A percentile compares a stretch with the other conserved stretches of the same genome.
Evolutionary conservation across 2,888 invertebrate genomes (phyloP).

Genomic region (Phortica okadai): DNA sequence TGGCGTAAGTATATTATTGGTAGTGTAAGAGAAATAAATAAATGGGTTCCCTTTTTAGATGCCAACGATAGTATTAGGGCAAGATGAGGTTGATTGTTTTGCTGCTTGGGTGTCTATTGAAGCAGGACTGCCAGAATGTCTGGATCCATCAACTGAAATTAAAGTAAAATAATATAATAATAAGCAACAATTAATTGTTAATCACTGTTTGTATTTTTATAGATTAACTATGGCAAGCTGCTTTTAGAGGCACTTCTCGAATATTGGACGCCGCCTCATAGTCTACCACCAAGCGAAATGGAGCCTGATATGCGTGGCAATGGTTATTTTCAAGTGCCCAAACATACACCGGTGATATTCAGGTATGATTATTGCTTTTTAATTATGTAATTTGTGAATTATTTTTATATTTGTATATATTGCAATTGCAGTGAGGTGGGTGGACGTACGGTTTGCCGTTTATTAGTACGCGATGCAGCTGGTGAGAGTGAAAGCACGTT

Average conservation of each 20-base stretch:
- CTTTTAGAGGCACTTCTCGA: constrained; percentile 95
- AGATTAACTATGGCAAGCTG: constrained; percentile 96
- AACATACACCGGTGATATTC: constrained; percentile 97
- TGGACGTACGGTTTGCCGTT: constrained; percentile 94
- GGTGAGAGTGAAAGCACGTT: constrained; percentile 94
- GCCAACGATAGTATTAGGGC: constrained; percentile 96
- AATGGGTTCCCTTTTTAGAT: constrained; percentile 79
- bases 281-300: constrained; percentile 80
- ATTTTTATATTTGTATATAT: constrained; percentile 31
- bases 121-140: constrained; percentile 88
- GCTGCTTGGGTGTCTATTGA: constrained; percentile 99
- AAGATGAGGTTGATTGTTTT: constrained; percentile 98
- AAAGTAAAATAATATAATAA: constrained; percentile 62
- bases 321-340: constrained; percentile 92
- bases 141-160: constrained; percentile 74
- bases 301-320: constrained; percentile 86
- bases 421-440: constrained; percentile 89
- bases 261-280: constrained; percentile 90
- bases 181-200: background rate
- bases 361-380: constrained; percentile 78
- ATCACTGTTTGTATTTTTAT: background rate
- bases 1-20: constrained; percentile 81
- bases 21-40: constrained; percentile 16
- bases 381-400: background rate
- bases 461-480: constrained; percentile 92